These are phyloP conservation scores for Pristionchus fissidentatus DNA, from an alignment of 2,888 invertebrate genomes.

Conservation along the genomic window DNA sequence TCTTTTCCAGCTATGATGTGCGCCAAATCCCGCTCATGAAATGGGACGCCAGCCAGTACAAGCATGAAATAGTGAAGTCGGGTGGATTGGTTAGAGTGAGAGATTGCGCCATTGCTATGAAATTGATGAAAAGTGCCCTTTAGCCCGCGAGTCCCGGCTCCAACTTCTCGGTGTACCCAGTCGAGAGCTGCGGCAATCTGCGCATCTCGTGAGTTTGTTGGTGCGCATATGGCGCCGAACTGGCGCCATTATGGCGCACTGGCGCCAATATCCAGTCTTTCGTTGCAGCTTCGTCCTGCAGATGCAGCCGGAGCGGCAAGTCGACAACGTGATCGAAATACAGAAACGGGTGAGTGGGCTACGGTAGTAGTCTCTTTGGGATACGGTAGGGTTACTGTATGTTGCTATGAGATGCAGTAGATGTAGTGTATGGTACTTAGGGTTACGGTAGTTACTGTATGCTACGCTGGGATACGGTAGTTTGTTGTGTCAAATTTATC, in stretches of 20 bases:
- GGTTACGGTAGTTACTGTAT: no score
- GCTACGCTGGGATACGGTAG: no score
- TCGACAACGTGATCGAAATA: background rate
- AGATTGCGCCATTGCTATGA: background rate
- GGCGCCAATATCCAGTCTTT: background rate
- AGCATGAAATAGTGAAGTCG: background rate
- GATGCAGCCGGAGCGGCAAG: background rate
- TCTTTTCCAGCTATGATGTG: slow-evolving; percentile 2
- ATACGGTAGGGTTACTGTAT: no score
- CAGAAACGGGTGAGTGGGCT: background rate
- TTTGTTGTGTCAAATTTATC: background rate
- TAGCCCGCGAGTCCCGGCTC: background rate
- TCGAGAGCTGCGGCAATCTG: background rate
- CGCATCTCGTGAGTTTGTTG: background rate
- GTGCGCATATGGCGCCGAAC: background rate
- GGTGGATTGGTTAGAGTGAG: background rate
- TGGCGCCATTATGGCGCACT: background rate
- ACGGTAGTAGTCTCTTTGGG: background rate
- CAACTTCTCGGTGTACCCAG: background rate
- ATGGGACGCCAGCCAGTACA: background rate
- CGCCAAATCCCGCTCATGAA: background rate
- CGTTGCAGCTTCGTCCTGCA: background rate
- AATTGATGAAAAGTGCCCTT: background rate
- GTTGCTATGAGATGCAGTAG: no score
- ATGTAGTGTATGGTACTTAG: no score